Conservation (phyloP, 2,113 vertebrate genomes). For the Lucifuga dentata region DNA sequence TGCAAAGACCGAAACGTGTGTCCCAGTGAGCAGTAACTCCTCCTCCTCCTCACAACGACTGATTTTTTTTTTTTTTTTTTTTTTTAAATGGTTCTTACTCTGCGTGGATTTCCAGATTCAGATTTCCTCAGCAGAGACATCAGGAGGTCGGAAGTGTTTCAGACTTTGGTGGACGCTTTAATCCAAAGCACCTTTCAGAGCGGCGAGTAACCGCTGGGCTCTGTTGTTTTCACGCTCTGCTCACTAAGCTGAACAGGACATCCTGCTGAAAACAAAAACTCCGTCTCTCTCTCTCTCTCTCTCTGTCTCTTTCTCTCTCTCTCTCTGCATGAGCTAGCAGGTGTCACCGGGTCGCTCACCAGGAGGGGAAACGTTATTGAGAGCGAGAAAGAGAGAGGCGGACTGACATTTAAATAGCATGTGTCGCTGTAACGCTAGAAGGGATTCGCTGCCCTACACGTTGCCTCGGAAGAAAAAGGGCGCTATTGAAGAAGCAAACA, state of each 20-base stretch:
- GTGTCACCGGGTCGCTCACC: neutral
- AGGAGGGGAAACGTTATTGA: neutral
- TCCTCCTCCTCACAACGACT: neutral
- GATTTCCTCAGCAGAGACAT: constrained; percentile 7
- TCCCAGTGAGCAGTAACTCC: constrained; percentile 87
- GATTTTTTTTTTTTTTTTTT: neutral
- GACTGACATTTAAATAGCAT: constrained; percentile 50
- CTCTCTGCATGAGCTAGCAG: constrained; percentile 38
- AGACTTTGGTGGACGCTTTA: neutral
- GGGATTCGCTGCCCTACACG: constrained; percentile 15
- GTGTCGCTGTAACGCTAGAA: constrained; percentile 33
- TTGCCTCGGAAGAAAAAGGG: constrained; percentile 2
- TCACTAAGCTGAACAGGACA: neutral
- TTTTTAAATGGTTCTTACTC: neutral
- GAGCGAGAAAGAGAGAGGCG: neutral
- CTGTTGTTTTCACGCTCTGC: neutral
- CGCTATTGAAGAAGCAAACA: constrained; percentile 1
- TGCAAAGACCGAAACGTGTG: constrained; percentile 92
- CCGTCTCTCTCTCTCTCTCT: constrained; percentile 1
- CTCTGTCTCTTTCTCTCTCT: constrained; percentile 1
- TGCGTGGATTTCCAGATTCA: constrained; percentile 4
- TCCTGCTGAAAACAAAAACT: constrained; percentile 9
- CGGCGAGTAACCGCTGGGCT: neutral
- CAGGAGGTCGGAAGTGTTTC: neutral
- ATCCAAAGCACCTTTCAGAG: constrained; percentile 10